Evolutionary conservation across 2,797 vertebrate genomes (phyloP), one percentile per base, ranked within the genome.

Genomic region (Tinamus major): DNA sequence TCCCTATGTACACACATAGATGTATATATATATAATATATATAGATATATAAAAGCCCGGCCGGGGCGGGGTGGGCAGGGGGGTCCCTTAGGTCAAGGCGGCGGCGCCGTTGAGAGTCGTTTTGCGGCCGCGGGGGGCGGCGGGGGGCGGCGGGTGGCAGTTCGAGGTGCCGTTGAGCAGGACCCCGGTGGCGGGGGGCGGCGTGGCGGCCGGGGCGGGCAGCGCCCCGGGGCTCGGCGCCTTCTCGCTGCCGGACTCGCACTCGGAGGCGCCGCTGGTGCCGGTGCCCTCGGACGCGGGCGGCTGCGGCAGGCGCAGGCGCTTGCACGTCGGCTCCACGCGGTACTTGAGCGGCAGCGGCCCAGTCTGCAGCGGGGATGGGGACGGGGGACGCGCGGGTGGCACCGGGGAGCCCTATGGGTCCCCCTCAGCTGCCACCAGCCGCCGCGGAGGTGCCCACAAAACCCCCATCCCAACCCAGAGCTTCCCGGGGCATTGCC

Each of bases 191-290:
- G 98, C 98, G 94, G 98, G 98, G 15, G 97, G 98, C 2, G 98
- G 97, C 26, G 97, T 97, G 69, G 96, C 20, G 46, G 46, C 20
- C 16, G 46, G 17, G 46, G 46, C 6, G 2, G 97, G 97, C 42
- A 96, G 95, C 15, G 98, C 97, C 9, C 98, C 97, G 0, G 99
- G 99, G 95, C 99, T 99, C 97, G 98, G 98, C 71, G 98, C 98
- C 95, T 99, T 99, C 97, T 99, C 99, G 69, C 99, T 99, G 95
- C 98, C 98, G 1, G 99, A 99, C 93, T 99, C 99, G 90, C 99
- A 99, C 98, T 99, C 99, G 0, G 98, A 98, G 2, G 98, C 98
- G 5, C 98, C 98, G 65, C 98, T 98, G 83, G 98, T 98, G 96
- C 98, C 98, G 93, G 98, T 98, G 76, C 98, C 98, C 70, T 99